Evolutionary conservation across 2,113 vertebrate genomes (phyloP).

Genomic region (Tilapia sparmanii): DNA sequence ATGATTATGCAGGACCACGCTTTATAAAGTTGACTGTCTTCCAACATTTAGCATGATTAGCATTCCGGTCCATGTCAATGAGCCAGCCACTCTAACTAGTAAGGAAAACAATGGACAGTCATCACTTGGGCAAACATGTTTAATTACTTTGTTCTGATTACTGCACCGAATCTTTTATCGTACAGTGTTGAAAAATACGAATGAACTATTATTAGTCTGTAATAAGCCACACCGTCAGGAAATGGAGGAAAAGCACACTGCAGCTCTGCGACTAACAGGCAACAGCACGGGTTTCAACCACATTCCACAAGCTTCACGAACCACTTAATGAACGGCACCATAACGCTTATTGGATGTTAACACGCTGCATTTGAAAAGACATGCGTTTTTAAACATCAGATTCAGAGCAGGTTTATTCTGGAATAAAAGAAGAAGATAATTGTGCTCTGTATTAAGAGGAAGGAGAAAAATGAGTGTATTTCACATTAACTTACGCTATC

Average conservation of each 20-base stretch:
- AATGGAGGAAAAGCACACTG: constrained; percentile 31
- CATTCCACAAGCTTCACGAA: constrained; percentile 23
- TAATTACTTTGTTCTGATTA: background rate
- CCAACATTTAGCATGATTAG: constrained; percentile 61
- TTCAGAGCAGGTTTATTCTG: background rate
- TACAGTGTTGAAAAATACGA: background rate
- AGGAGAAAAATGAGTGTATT: background rate
- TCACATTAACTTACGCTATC: background rate
- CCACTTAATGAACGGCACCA: background rate
- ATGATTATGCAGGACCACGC: constrained; percentile 47
- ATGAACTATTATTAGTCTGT: background rate
- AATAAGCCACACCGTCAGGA: background rate
- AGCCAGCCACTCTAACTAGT: constrained; percentile 34
- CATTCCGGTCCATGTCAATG: constrained; percentile 54
- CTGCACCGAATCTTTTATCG: background rate
- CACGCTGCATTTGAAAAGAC: background rate
- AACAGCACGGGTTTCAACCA: constrained; percentile 10
- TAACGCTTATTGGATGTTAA: background rate
- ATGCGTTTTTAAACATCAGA: background rate
- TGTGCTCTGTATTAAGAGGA: background rate
- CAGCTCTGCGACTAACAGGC: constrained; percentile 48
- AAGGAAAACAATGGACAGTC: background rate
- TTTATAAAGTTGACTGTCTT: constrained; percentile 68
- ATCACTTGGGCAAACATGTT: background rate
- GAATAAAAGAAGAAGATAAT: background rate